These are phyloP conservation scores for Camponotus floridanus DNA, from an alignment of 1,140 invertebrate species.

Conservation along the genomic window DNA sequence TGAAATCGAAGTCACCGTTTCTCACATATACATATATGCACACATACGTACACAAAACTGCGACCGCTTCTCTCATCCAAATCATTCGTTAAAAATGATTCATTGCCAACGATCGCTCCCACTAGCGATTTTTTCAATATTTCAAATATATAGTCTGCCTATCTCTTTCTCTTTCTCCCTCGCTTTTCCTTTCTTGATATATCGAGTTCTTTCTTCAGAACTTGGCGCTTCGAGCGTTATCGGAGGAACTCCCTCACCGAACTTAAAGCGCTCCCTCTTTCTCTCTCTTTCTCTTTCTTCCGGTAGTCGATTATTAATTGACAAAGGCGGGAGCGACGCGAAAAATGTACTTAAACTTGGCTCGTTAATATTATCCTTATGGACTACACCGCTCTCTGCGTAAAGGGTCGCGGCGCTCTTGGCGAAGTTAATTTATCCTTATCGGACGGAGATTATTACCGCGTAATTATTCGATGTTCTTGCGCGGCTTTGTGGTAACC, in stretches of 20 bases:
- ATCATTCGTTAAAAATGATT: constrained; percentile 74
- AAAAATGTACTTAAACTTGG: constrained; percentile 71
- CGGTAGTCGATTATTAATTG: constrained; percentile 71
- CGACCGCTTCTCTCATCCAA: neutral
- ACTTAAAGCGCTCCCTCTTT: constrained; percentile 34
- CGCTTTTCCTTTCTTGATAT: constrained; percentile 15
- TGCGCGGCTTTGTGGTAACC: constrained; percentile 42
- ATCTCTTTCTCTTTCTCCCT: neutral
- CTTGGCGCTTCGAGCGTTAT: constrained; percentile 33
- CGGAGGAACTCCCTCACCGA: constrained; percentile 19
- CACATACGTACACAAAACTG: neutral
- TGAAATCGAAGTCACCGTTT: constrained; percentile 20
- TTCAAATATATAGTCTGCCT: constrained; percentile 63
- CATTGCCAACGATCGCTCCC: constrained; percentile 58
- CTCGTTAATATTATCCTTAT: constrained; percentile 74
- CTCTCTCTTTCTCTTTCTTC: neutral
- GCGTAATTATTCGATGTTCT: constrained; percentile 56
- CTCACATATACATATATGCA: neutral
- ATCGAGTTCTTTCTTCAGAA: constrained; percentile 55
- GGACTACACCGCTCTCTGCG: constrained; percentile 24
- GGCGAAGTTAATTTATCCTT: constrained; percentile 66
- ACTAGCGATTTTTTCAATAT: constrained; percentile 64
- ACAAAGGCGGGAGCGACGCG: constrained; percentile 61
- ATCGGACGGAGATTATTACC: constrained; percentile 62
- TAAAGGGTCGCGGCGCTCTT: constrained; percentile 34